Conservation (phyloP, 2,113 vertebrate genomes). For the Microcebus jonahi region DNA sequence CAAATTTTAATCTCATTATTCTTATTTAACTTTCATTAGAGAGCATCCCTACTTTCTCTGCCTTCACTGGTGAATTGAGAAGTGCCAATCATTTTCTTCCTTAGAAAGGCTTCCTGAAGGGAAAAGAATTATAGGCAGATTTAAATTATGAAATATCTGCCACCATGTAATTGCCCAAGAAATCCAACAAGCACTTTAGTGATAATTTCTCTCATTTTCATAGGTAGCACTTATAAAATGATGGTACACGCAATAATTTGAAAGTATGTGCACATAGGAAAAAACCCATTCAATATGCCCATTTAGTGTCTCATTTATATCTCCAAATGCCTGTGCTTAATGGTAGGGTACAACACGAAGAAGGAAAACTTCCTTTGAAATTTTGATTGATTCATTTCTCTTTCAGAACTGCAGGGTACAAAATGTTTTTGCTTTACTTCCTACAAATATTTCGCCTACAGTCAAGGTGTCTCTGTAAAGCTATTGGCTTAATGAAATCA, state of each 20-base stretch:
- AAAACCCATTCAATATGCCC: neutral
- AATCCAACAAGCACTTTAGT: neutral
- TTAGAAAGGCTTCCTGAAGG: neutral
- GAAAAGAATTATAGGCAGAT: neutral
- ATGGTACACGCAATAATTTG: neutral
- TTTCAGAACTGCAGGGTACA: neutral
- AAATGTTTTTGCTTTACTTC: neutral
- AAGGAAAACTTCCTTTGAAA: neutral
- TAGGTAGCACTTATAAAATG: neutral
- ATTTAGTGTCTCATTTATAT: neutral
- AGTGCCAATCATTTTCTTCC: neutral
- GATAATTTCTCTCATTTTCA: neutral
- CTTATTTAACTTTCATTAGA: constrained; percentile 44
- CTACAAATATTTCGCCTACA: neutral
- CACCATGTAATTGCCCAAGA: neutral
- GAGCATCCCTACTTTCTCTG: neutral
- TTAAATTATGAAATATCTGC: neutral
- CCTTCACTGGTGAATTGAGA: neutral
- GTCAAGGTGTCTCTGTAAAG: neutral
- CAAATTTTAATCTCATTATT: constrained; percentile 55
- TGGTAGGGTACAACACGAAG: neutral
- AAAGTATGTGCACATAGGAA: neutral
- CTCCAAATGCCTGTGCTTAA: neutral
- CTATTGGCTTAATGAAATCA: constrained; percentile 30
- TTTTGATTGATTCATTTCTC: constrained; percentile 26